Base-by-base conservation (phyloP, 2,113 vertebrate genomes). In the Vidua macroura region DNA sequence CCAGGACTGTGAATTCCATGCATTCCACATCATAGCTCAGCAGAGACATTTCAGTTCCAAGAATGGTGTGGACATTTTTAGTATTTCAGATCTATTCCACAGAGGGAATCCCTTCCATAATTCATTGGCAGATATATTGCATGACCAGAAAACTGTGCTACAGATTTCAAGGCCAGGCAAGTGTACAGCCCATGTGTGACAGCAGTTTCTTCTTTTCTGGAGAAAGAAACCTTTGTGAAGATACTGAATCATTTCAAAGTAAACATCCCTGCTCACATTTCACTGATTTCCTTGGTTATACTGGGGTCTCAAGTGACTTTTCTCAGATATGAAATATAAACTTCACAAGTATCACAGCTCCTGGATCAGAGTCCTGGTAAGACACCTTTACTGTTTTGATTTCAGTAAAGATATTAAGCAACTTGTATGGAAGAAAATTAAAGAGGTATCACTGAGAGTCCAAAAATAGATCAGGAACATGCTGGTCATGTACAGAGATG, bases 391-490 rank as follows among this genome's bases (percentile, higher is more conserved):
- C 16, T 35, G 81, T 80, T 64, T 37, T 37, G 2, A 89, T 88
- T 73, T 76, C 31, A 48, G 23, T 43, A 66, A 83, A 87, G 41
- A 14, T 44, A 83, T 4, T 19, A 41, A 15, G 15, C 24, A 75
- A 73, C 51, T 84, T 78, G 37, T 28, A 72, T 6, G 30, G 63
- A 86, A 95, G 53, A 68, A 86, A 83, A 82, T 58, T 48, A 69
- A 82, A 86, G 30, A 72, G 20, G 16, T 75, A 60, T 53, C 56
- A 69, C 53, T 51, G 30, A 44, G 72, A 39, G 33, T 48, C 41
- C 79, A 83, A 95, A 93, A 92, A 41, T 24, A 92, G 69, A 55
- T 17, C 78, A 60, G 48, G 86, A 92, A 87, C 44, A 76, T 56
- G 24, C 77, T 59, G 41, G 67, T 44, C n/a, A 69, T 22, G 31